phyloP scores from a whole-genome alignment of 2,113 vertebrate genomes.

The Morone chrysops region DNA sequence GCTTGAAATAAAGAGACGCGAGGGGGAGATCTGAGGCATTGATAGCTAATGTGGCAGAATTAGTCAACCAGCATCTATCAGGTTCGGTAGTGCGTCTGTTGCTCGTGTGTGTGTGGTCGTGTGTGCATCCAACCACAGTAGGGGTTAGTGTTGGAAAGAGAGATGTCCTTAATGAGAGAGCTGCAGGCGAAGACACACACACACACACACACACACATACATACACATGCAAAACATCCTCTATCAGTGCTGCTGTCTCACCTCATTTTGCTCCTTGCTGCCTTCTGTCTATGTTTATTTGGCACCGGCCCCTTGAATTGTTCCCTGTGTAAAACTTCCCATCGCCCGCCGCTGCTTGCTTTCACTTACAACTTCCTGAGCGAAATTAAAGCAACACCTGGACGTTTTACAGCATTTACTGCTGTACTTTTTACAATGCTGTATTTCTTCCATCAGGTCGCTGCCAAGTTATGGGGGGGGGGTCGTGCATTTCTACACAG shows the following conservation, averaged over 20 bases:
- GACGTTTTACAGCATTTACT: constrained; percentile 49
- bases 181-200: constrained; percentile 38
- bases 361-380: constrained; percentile 34
- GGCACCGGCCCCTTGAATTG: constrained; percentile 30
- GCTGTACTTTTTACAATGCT: constrained; percentile 35
- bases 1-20: constrained; percentile 55
- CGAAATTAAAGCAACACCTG: constrained; percentile 64
- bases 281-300: constrained; percentile 73
- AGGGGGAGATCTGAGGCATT: constrained; percentile 45
- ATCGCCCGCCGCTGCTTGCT: constrained; percentile 28
- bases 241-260: constrained; percentile 58
- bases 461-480: constrained; percentile 12
- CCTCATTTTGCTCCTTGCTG: constrained; percentile 50
- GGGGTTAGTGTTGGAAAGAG: constrained; percentile 26
- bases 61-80: constrained; percentile 39
- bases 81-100: constrained; percentile 18
- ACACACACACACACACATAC: constrained; percentile 30
- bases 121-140: constrained; percentile 13
- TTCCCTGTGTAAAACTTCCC: constrained; percentile 49
- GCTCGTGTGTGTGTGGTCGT: constrained; percentile 8
- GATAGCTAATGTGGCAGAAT: constrained; percentile 57
- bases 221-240: constrained; percentile 45
- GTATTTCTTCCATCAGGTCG: constrained; percentile 47
- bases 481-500: not conserved
- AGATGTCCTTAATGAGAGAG: constrained; percentile 57